Base-by-base conservation (phyloP, 2,888 invertebrate species). In the Ectemnius lituratus region DNA sequence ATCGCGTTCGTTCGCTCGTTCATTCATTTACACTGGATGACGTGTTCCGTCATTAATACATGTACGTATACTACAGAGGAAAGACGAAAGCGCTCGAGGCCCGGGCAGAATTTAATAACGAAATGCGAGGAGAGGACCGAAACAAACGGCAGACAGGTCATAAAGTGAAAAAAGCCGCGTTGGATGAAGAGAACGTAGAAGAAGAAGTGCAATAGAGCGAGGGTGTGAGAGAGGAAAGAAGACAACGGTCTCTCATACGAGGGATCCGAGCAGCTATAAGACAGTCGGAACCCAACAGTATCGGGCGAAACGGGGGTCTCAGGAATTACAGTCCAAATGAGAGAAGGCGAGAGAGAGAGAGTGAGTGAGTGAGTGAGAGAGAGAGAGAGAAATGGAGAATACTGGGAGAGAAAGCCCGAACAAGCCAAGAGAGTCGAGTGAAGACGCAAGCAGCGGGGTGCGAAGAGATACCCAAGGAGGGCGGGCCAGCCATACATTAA, bases 401-500 rank as follows among this genome's bases (percentile, higher is more conserved):
- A n/a, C 18, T 18, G 47, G 46, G 18, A 62, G 18, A 14, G 27
- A 62, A 62, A 67, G 28, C n/a, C 63, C 37, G 28, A 45, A 49
- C 20, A 16, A 47, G 61, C 27, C n/a, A 4, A 16, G 23, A 61
- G 58, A 20, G 16, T 16, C 23, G 62, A 14, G 20, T 18, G 52
- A 47, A 57, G 58, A 47, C 27, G 23, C 57, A 16, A 49, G 20
- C 16, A 11, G 1, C 47, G 8, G 18, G n/a, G 59, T 57, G 70
- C 16, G 57, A 49, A 37, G 37, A 37, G 37, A 37, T 37, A 37
- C 1, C 37, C 37, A 8, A 8, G 37, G 37, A 37, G 37, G 37
- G 37, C 37, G 60, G 61, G 70, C 49, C 69, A 74, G 72, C 67
- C 77, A 79, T 82, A 83, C 84, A 84, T 87, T 86, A 86, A 87